These are phyloP conservation scores for Heterodera schachtii DNA, from an alignment of 1,140 invertebrate species.

Conservation along the genomic window DNA sequence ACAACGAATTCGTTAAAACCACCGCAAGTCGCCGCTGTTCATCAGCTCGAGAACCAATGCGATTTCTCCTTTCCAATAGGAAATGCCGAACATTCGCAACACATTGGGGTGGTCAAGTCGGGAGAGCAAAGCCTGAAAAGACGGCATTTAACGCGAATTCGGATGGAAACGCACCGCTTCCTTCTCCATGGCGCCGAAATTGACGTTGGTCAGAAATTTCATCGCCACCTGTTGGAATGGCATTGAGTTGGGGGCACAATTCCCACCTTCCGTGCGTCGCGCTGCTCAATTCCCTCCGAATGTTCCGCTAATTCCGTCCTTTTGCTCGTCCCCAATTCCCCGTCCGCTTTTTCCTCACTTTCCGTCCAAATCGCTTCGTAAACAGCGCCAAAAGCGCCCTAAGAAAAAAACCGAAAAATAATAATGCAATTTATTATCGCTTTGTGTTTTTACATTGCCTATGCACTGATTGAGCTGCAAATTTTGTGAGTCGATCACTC, in stretches of 20 bases:
- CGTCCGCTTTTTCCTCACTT: neutral
- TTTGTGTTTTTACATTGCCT: slow-evolving; percentile 35
- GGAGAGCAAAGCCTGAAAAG: slow-evolving; percentile 34
- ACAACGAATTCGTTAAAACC: neutral
- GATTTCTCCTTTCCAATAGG: slow-evolving; percentile 33
- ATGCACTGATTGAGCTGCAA: slow-evolving; percentile 44
- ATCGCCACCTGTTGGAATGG: slow-evolving; percentile 39
- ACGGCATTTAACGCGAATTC: neutral
- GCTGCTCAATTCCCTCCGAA: neutral
- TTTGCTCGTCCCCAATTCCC: neutral
- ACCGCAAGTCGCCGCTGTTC: slow-evolving; percentile 47
- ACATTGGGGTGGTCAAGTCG: slow-evolving; percentile 50
- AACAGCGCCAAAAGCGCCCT: slow-evolving; percentile 52
- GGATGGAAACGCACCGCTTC: slow-evolving; percentile 36
- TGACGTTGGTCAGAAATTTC: slow-evolving; percentile 45
- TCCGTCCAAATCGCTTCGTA: slow-evolving; percentile 42
- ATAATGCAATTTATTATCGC: neutral
- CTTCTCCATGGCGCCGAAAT: slow-evolving; percentile 51
- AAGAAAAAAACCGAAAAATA: slow-evolving; percentile 19
- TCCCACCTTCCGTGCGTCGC: too few species aligned
- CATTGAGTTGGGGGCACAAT: neutral
- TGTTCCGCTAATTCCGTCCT: neutral
- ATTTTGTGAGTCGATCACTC: slow-evolving; percentile 42
- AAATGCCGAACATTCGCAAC: slow-evolving; percentile 47
- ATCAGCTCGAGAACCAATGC: slow-evolving; percentile 49